These are phyloP conservation scores for Phasia obesa DNA, from an alignment of 2,888 invertebrate species.

Conservation along the genomic window DNA sequence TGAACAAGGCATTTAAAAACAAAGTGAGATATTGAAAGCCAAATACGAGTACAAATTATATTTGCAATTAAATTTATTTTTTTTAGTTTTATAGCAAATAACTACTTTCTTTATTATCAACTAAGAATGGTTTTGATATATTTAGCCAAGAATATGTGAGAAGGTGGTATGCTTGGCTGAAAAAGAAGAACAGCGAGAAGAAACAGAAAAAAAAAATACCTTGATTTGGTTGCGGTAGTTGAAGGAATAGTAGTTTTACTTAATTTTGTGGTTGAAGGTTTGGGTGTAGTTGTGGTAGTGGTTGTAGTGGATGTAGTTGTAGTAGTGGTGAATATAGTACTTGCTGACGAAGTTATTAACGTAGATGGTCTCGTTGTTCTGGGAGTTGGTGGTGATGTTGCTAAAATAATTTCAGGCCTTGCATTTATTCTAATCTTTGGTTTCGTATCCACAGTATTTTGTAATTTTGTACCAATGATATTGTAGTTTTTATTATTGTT, in stretches of 20 bases:
- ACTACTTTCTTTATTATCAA: slow-evolving; percentile 9
- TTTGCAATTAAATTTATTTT: neutral
- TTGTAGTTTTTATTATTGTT: slow-evolving; percentile 75
- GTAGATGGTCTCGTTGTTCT: slow-evolving; percentile 82
- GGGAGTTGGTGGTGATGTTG: slow-evolving; percentile 80
- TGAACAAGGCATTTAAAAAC: slow-evolving; percentile 2
- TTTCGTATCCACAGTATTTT: slow-evolving; percentile 23
- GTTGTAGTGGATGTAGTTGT: slow-evolving; percentile 83
- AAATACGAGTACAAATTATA: slow-evolving; percentile 20
- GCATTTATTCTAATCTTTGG: slow-evolving; percentile 60
- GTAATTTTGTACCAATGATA: slow-evolving; percentile 72
- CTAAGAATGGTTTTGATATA: slow-evolving; percentile 1
- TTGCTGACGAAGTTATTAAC: slow-evolving; percentile 82
- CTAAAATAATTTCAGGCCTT: slow-evolving; percentile 72
- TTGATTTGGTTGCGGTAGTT: slow-evolving; percentile 72
- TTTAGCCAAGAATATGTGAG: slow-evolving; percentile 4
- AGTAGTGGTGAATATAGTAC: slow-evolving; percentile 79
- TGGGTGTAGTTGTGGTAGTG: slow-evolving; percentile 83
- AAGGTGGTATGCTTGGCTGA: slow-evolving; percentile 1
- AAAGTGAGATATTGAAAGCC: slow-evolving; percentile 56
- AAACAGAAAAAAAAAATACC: slow-evolving; percentile 66
- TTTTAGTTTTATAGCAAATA: slow-evolving; percentile 48
- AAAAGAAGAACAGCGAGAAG: slow-evolving; percentile 15
- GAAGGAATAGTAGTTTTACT: slow-evolving; percentile 68
- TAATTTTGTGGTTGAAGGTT: slow-evolving; percentile 76